Evolutionary conservation across 2,888 invertebrate genomes (phyloP), one percentile per base, ranked within the genome.

Genomic region (Brachynemurus nebulosus): DNA sequence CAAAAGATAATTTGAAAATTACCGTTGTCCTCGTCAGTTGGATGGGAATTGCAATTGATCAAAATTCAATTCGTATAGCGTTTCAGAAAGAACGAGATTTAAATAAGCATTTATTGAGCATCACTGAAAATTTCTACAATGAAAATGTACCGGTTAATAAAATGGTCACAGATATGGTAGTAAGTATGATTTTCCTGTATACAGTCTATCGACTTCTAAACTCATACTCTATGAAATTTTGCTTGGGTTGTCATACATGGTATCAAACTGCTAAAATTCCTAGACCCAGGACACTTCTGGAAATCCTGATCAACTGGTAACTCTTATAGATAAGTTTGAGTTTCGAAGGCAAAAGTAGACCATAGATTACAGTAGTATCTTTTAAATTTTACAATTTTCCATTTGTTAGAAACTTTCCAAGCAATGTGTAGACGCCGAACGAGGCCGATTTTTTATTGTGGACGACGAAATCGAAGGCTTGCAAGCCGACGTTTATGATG

Each of bases 111-210:
- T 54, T 67, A 2, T 50, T 66, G 20, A 57, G 63, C 44, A 50
- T 66, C 40, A 62, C 61, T 11, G 59, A 63, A 49, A 60, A 59
- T 40, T 76, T 73, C 58, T 76, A 74, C 61, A 69, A 71, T 36
- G 71, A 74, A 45, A 62, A 66, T 2, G 69, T 71, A 0, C 63
- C 67, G 4, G 63, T 73, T 14, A 75, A 74, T 46, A 73, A 71
- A 19, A 68, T 76, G 66, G 67, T 76, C 2, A 69, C 71, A 23
- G 75, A 76, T 57, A 71, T 75, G 64, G 63, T 75, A 59, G 74
- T 74, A 57, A 53, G 59, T 53, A 30, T 30, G n/a, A n/a, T n/a
- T n/a, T n/a, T n/a, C n/a, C n/a, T n/a, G n/a, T n/a, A n/a, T n/a
- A n/a, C n/a, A n/a, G n/a, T n/a, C n/a, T n/a, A n/a, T n/a, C n/a